Evolutionary conservation across 2,797 vertebrate species (phyloP).

Genomic region (Melanotaenia parkinsoni): DNA sequence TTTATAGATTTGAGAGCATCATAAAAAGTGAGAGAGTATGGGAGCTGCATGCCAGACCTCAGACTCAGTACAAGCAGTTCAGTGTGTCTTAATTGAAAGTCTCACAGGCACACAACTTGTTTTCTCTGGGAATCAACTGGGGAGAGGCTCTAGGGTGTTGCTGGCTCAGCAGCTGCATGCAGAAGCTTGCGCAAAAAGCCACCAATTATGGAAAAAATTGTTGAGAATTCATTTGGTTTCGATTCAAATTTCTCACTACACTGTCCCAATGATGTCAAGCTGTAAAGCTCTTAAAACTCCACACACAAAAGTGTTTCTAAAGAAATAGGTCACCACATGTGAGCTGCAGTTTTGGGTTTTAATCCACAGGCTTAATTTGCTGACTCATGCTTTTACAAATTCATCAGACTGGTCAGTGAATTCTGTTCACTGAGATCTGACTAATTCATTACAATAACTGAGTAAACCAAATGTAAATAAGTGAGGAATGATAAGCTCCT

Average conservation of each 20-base stretch:
- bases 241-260: conserved; percentile 43
- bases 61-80: conserved; percentile 55
- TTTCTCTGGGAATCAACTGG: conserved; percentile 71
- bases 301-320: not conserved
- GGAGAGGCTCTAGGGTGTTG: conserved; percentile 67
- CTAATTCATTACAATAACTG: conserved; percentile 15
- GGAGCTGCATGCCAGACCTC: conserved; percentile 66
- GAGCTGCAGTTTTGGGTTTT: conserved; percentile 14
- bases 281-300: conserved; percentile 9
- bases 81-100: conserved; percentile 73
- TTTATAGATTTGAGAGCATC: conserved; percentile 70
- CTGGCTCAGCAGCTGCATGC: conserved; percentile 64
- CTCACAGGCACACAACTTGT: conserved; percentile 54
- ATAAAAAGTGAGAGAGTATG: conserved; percentile 55
- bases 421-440: conserved; percentile 16
- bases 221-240: conserved; percentile 52
- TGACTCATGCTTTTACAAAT: conserved; percentile 28
- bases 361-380: not conserved
- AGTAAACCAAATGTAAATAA: conserved; percentile 40
- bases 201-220: conserved; percentile 60
- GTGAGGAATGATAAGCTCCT: conserved; percentile 34
- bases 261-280: conserved; percentile 41
- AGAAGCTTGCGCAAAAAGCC: conserved; percentile 62
- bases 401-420: not conserved
- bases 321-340: conserved; percentile 15